These are phyloP conservation scores for Oegoconia quadripuncta DNA, from an alignment of 2,888 invertebrate species.

Conservation along the genomic window DNA sequence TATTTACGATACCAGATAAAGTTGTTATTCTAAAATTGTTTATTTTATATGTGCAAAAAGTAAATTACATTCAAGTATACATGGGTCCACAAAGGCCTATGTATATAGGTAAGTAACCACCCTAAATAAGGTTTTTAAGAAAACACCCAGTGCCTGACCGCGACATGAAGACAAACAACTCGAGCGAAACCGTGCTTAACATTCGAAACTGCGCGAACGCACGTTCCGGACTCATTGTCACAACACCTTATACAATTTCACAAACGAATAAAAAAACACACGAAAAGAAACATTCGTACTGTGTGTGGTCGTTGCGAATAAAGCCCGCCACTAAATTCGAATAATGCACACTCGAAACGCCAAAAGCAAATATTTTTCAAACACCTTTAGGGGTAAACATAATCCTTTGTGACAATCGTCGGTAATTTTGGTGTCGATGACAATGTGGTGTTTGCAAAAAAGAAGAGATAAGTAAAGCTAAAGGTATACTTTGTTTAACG, in stretches of 20 bases:
- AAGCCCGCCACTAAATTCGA: conserved; percentile 49
- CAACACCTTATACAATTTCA: conserved; percentile 74
- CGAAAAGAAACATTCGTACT: conserved; percentile 30
- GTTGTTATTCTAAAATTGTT: too few relatives aligned
- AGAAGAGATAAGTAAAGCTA: conserved; percentile 25
- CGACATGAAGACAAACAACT: conserved; percentile 49
- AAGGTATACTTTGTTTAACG: conserved; percentile 52
- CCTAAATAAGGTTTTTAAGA: conserved; percentile 10
- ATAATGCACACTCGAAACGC: conserved; percentile 63
- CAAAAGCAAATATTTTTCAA: conserved; percentile 75
- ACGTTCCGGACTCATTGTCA: conserved; percentile 72
- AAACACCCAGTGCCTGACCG: conserved; percentile 7
- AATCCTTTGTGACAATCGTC: conserved; percentile 65
- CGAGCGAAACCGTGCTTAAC: conserved; percentile 62
- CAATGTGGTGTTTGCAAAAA: conserved; percentile 39
- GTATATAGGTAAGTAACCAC: too few relatives aligned
- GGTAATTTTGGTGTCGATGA: conserved; percentile 71
- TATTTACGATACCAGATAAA: too few relatives aligned
- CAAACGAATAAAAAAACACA: conserved; percentile 41
- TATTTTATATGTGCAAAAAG: too few relatives aligned
- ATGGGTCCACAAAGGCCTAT: too few relatives aligned
- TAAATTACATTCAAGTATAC: too few relatives aligned
- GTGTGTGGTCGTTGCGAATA: conserved; percentile 67
- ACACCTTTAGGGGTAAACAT: conserved; percentile 61
- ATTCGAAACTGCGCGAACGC: conserved; percentile 60